A percentile compares a stretch with the other conserved stretches of the same genome.
Conservation (phyloP, 2,113 vertebrate species). For the Pitta sordida region DNA sequence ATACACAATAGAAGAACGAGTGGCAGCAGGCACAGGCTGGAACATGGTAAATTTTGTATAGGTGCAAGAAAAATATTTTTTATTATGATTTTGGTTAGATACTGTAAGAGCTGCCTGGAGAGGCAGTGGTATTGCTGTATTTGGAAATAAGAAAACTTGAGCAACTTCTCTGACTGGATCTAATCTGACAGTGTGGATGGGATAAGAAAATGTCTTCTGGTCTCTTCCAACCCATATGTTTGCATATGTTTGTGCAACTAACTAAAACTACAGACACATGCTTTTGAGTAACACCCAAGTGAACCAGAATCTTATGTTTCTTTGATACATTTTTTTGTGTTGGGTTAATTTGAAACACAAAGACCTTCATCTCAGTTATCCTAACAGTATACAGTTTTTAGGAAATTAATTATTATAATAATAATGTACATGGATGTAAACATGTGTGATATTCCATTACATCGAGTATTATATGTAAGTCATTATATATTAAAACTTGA, state of each 20-base stretch:
- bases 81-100: not conserved
- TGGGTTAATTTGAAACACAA: not conserved
- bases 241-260: not conserved
- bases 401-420: not conserved
- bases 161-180: not conserved
- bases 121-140: not conserved
- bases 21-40: not conserved
- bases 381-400: not conserved
- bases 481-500: not conserved
- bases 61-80: not conserved
- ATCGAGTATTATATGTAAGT: not conserved
- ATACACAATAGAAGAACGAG: not conserved
- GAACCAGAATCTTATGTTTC: not conserved
- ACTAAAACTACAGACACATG: not conserved
- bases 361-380: not conserved
- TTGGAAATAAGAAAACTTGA: not conserved
- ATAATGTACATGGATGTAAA: not conserved
- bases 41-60: not conserved
- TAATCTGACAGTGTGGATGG: not conserved
- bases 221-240: not conserved
- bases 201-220: not conserved
- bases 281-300: not conserved
- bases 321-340: not conserved
- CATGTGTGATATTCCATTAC: not conserved
- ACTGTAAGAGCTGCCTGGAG: not conserved